A percentile compares a stretch with the other conserved stretches of the same genome.
Evolutionary conservation across 2,797 vertebrate genomes (phyloP).

Genomic region (Mormyrus proboscirostris): DNA sequence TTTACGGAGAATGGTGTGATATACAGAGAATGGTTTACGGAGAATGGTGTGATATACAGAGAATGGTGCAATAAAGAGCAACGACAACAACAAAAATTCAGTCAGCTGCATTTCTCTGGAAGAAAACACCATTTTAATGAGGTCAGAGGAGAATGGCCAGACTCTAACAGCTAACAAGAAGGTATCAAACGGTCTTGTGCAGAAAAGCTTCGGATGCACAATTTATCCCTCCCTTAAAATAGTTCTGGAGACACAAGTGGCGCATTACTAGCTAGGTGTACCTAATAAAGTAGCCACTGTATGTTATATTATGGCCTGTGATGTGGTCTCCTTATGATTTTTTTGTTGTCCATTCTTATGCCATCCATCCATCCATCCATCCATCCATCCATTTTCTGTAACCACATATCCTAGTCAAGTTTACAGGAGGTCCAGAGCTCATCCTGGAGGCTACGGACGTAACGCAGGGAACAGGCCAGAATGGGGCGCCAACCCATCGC

Average conservation of each 20-base stretch:
- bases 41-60: neutral
- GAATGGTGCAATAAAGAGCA: neutral
- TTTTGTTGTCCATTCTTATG: conserved; percentile 14
- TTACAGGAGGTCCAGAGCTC: neutral
- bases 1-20: neutral
- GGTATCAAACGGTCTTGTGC: neutral
- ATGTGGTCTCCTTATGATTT: neutral
- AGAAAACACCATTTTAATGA: neutral
- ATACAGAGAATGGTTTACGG: neutral
- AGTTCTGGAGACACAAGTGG: neutral
- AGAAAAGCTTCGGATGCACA: neutral
- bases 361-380: neutral
- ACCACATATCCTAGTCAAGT: neutral
- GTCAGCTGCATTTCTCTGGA: neutral
- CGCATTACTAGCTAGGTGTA: neutral
- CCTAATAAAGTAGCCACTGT: neutral
- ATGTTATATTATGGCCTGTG: neutral
- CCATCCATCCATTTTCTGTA: neutral
- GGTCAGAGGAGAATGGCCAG: neutral
- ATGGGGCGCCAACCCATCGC: neutral
- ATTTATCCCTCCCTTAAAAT: neutral
- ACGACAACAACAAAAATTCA: neutral
- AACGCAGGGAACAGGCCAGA: neutral
- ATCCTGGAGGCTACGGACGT: neutral
- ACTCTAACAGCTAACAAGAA: neutral